Evolutionary conservation across 2,888 invertebrate species (phyloP).

Genomic region (Eupithecia exiguata): DNA sequence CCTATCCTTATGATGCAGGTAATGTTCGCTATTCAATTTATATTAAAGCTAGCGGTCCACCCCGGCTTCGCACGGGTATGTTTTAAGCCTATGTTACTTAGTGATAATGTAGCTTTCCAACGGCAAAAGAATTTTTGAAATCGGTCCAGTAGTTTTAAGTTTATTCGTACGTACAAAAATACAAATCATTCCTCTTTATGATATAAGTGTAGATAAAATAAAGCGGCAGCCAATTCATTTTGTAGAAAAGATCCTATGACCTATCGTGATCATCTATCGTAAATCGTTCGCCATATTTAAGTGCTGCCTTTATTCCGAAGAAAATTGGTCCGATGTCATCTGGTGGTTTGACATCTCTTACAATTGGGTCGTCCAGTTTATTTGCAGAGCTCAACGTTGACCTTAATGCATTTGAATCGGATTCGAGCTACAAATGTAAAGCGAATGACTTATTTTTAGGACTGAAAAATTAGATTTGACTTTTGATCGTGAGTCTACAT

Average conservation of each 20-base stretch:
- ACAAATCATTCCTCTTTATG: too few species aligned
- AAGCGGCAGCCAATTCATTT: not conserved
- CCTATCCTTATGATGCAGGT: not conserved
- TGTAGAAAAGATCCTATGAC: not conserved
- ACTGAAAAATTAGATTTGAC: not conserved
- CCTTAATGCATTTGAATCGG: constrained; percentile 23
- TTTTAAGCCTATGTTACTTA: too few species aligned
- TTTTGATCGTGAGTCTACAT: not conserved
- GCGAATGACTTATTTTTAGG: not conserved
- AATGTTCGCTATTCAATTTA: not conserved
- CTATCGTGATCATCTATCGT: not conserved
- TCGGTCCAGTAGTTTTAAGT: too few species aligned
- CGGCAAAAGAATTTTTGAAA: too few species aligned
- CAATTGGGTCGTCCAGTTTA: constrained; percentile 29
- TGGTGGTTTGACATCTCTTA: constrained; percentile 7
- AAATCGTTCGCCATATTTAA: not conserved
- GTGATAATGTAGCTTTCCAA: too few species aligned
- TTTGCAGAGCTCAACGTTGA: constrained; percentile 11
- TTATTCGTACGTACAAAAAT: too few species aligned
- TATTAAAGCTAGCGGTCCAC: too few species aligned
- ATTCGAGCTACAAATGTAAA: constrained; percentile 13
- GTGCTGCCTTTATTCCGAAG: constrained; percentile 6
- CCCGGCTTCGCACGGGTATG: too few species aligned
- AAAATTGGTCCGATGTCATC: constrained; percentile 20
- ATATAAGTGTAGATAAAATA: too few species aligned